Conservation (phyloP, 30 jellyfish, hydroid and myxozoan species). For the Cassiopea xamachana region DNA sequence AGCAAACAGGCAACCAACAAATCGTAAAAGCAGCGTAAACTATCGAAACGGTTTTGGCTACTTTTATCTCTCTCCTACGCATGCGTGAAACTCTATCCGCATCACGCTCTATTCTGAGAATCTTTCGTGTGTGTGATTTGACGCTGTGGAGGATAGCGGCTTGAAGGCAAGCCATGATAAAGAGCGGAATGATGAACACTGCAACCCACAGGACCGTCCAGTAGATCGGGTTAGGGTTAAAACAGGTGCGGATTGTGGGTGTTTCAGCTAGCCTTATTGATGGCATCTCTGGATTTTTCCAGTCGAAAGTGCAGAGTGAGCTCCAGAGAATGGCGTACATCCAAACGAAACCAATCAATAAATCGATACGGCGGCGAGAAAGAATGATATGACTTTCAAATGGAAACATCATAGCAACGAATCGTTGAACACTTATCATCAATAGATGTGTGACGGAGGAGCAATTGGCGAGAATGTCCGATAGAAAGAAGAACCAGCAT, state of each 20-base stretch:
- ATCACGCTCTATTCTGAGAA: conserved; percentile 55
- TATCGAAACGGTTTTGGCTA: conserved; percentile 74
- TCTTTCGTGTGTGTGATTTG: conserved; percentile 64
- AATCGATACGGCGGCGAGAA: conserved; percentile 43
- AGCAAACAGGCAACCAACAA: conserved; percentile 85
- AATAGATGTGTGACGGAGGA: conserved; percentile 87
- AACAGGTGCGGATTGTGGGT: conserved; percentile 49
- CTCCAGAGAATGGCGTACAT: conserved; percentile 78
- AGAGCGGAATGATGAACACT: conserved; percentile 74
- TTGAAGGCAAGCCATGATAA: conserved; percentile 76
- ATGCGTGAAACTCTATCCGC: conserved; percentile 45
- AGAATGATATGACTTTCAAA: conserved; percentile 48
- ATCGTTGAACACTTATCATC: conserved; percentile 70
- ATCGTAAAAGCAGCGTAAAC: conserved; percentile 83
- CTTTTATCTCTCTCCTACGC: conserved; percentile 70
- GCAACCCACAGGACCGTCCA: conserved; percentile 73
- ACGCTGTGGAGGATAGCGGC: conserved; percentile 65
- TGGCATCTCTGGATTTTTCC: conserved; percentile 50
- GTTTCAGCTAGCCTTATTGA: conserved; percentile 19
- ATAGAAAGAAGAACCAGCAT: conserved; percentile 55
- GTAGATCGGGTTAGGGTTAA: conserved; percentile 65
- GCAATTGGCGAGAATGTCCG: conserved; percentile 76
- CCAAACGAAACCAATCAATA: conserved; percentile 71
- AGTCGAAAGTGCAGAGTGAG: conserved; percentile 45
- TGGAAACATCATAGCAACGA: conserved; percentile 72